Percentiles rank a stretch among this genome's conserved stretches.
Conservation (phyloP, 2,113 vertebrate genomes). For the Semnornis frantzii region DNA sequence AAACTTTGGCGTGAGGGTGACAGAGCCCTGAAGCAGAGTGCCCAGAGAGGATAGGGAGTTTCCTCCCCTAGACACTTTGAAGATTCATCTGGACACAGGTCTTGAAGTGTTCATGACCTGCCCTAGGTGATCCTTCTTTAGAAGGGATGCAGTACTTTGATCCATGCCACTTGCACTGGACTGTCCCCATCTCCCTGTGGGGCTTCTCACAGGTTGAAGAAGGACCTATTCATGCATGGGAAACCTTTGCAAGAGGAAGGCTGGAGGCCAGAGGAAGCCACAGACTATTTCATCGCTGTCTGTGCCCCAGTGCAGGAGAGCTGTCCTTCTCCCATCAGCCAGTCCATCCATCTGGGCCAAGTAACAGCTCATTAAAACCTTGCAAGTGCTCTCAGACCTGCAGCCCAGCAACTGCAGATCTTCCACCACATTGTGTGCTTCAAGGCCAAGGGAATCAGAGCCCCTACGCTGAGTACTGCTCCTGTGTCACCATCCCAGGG, state of each 20-base stretch:
- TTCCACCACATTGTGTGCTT: not conserved
- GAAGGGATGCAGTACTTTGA: too few relatives aligned
- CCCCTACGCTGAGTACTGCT: not conserved
- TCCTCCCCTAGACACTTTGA: too few relatives aligned
- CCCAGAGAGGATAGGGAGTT: too few relatives aligned
- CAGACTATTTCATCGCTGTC: not conserved
- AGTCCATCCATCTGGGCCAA: not conserved
- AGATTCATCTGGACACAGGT: too few relatives aligned
- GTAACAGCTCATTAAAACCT: not conserved
- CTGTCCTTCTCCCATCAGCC: not conserved
- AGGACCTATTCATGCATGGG: rapidly evolving
- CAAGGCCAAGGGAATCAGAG: not conserved
- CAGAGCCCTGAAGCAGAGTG: too few relatives aligned
- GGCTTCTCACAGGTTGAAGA: not conserved
- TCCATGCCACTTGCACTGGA: rapidly evolving
- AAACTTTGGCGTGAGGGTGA: too few relatives aligned
- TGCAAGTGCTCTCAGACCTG: rapidly evolving
- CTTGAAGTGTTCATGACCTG: too few relatives aligned
- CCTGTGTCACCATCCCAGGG: not conserved
- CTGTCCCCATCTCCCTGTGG: rapidly evolving
- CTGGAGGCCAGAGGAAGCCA: not conserved
- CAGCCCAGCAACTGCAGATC: not conserved
- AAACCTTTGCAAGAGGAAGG: not conserved
- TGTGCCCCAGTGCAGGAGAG: not conserved
- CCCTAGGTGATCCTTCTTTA: too few relatives aligned